Base-by-base conservation (phyloP, 2,888 invertebrate species). In the Drosophila stalkeri region DNA sequence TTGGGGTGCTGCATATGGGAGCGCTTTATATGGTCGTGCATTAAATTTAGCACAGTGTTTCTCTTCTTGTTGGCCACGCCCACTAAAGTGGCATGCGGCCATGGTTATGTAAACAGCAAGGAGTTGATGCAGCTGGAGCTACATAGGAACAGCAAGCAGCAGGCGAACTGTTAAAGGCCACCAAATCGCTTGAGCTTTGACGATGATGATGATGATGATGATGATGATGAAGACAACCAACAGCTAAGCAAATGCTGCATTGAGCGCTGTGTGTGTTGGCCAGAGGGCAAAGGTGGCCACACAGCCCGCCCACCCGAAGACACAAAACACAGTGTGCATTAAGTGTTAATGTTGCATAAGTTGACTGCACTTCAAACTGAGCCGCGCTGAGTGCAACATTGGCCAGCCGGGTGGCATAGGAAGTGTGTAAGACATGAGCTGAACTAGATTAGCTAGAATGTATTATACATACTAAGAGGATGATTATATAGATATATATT, bases 261-360 rank as follows among this genome's bases (percentile, higher is more conserved):
- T 72, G 72, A 52, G 49, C 16, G 31, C 9, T 31, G 44, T 74
- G 56, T 81, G 71, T 72, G 72, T 69, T 72, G 65, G 69, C 74
- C 75, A 74, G 49, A 66, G 86, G 84, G 55, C 81, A 83, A 83
- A 81, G 82, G 86, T 81, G 77, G 63, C 57, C 16, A 55, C 69
- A 72, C 65, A 66, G 31, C 59, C 51, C 37, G 7, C 60, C 37
- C 60, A 18, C n/a, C 8, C 44, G 37, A 56, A 63, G 27, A 55
- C 65, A 52, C 49, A 66, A 71, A 54, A 65, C 67, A 41, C 39
- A 39, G 68, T 80, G 76, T 76, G 74, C 72, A 78, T 71, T 70
- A 79, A 85, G 87, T 84, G 82, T 87, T 85, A 81, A 84, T 82
- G 85, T 80, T 84, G 74, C 87, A 87, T 65, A 77, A 78, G 64